phyloP scores from a whole-genome alignment of 2,797 vertebrate genomes.

The Columba guinea region DNA sequence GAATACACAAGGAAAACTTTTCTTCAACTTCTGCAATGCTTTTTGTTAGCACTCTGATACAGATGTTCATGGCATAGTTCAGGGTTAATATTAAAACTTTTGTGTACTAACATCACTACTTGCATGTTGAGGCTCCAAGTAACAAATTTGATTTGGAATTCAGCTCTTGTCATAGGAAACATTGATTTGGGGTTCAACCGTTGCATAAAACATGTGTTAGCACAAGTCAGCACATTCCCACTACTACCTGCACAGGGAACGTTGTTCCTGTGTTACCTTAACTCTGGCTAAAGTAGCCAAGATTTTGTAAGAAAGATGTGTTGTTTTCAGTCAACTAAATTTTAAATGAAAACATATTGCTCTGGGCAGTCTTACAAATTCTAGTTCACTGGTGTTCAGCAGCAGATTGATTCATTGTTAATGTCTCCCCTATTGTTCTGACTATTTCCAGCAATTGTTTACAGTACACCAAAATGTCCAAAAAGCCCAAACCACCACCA shows the following conservation, averaged over 20 bases:
- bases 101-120: rapidly evolving
- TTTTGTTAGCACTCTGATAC: background rate
- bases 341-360: background rate
- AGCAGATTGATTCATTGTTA: background rate
- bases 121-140: background rate
- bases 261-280: background rate
- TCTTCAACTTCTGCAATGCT: background rate
- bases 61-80: background rate
- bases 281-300: background rate
- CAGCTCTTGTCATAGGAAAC: background rate
- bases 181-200: background rate
- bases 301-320: background rate
- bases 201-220: background rate
- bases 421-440: background rate
- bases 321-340: background rate
- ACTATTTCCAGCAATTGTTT: background rate
- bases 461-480: background rate
- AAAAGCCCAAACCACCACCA: background rate
- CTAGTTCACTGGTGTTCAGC: background rate
- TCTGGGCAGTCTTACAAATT: background rate
- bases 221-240: background rate
- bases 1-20: background rate
- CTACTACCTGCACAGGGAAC: background rate
- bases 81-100: background rate
- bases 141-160: background rate